phyloP scores from a whole-genome alignment of 2,888 invertebrate genomes.

The Resseliella maxima region DNA sequence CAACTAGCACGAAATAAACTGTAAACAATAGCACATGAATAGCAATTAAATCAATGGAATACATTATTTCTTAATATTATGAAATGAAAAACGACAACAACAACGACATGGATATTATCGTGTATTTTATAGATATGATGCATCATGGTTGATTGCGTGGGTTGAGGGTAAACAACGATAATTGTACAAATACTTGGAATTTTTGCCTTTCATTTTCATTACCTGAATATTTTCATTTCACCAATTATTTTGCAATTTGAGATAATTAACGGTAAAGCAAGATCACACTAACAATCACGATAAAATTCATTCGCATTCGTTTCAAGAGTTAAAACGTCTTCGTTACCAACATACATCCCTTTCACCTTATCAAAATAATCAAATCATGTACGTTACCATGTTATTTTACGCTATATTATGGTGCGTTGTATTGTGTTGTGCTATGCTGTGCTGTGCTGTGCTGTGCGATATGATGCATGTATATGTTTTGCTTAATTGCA shows the following conservation, averaged over 20 bases:
- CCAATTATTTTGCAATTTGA: conserved; percentile 20
- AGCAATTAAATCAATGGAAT: conserved; percentile 5
- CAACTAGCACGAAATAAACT: neutral
- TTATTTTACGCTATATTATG: too few species aligned
- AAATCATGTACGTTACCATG: too few species aligned
- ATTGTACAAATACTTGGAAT: neutral
- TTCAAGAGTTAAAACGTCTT: too few species aligned
- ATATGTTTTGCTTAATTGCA: too few species aligned
- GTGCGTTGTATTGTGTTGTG: too few species aligned
- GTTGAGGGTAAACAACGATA: too few species aligned
- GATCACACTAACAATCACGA: neutral
- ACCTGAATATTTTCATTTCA: neutral
- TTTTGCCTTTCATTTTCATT: neutral
- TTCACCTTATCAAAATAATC: too few species aligned
- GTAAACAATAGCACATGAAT: neutral
- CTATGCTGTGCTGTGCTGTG: too few species aligned
- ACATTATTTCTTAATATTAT: neutral
- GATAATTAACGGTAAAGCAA: neutral
- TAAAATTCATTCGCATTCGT: neutral
- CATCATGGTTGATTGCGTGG: too few species aligned
- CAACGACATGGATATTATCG: too few species aligned
- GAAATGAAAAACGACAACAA: neutral
- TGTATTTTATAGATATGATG: neutral
- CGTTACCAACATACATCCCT: too few species aligned
- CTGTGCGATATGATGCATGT: too few species aligned